Percentiles rank a stretch among this genome's conserved stretches.
Conservation (phyloP, 2,888 invertebrate species). For the Lasius platythorax region DNA sequence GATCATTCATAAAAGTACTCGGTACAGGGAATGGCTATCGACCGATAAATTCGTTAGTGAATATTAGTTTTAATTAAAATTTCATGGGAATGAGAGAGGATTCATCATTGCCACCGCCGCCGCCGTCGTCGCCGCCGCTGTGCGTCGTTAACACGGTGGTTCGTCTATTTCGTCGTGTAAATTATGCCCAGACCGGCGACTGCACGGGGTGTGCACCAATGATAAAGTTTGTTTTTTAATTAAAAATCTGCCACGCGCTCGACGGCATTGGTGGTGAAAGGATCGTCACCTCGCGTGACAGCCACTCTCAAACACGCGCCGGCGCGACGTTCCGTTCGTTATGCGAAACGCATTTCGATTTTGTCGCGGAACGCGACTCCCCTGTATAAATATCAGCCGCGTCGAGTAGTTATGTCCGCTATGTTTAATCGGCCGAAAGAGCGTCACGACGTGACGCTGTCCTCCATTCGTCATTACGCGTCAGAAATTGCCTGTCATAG, state of each 20-base stretch:
- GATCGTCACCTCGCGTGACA: constrained; percentile 64
- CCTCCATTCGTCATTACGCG: constrained; percentile 43
- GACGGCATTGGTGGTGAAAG: constrained; percentile 48
- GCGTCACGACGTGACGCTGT: constrained; percentile 19
- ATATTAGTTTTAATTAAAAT: constrained; percentile 73
- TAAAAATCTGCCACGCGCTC: constrained; percentile 68
- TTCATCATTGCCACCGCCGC: constrained; percentile 35
- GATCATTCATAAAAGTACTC: constrained; percentile 47
- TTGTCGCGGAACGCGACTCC: constrained; percentile 56
- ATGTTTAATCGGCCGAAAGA: constrained; percentile 52
- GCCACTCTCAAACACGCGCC: constrained; percentile 58
- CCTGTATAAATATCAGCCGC: constrained; percentile 69
- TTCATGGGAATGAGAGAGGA: constrained; percentile 45
- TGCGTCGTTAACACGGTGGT: constrained; percentile 50
- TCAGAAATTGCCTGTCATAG: constrained; percentile 37
- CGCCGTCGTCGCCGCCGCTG: constrained; percentile 24
- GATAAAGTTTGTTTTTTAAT: constrained; percentile 70
- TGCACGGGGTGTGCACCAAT: constrained; percentile 25
- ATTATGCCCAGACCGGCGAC: constrained; percentile 58
- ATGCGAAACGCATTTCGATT: constrained; percentile 74
- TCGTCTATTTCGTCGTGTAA: constrained; percentile 57
- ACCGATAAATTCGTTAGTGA: constrained; percentile 62
- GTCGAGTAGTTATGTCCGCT: constrained; percentile 41
- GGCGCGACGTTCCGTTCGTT: constrained; percentile 60
- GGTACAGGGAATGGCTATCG: constrained; percentile 32